These are phyloP conservation scores for Rhinogobio ventralis DNA, from an alignment of 2,797 vertebrate species.

Conservation along the genomic window DNA sequence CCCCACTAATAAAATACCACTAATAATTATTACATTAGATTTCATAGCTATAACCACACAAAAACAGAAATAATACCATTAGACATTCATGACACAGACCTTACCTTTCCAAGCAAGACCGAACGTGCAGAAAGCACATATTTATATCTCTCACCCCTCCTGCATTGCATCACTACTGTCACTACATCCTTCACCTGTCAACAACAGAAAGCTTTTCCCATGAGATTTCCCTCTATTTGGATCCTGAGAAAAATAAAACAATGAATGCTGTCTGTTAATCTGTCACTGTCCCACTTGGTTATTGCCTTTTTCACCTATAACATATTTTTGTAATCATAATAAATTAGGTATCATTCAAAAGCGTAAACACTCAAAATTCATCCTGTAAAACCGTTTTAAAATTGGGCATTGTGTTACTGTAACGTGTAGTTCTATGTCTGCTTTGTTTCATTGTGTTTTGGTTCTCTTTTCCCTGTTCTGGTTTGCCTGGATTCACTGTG, in stretches of 20 bases:
- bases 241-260: neutral
- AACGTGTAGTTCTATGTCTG: neutral
- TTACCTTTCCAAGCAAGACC: neutral
- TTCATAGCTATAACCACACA: neutral
- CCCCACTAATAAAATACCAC: neutral
- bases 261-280: neutral
- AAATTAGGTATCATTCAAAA: neutral
- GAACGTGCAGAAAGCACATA: neutral
- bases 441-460: neutral
- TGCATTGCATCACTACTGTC: neutral
- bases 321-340: neutral
- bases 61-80: neutral
- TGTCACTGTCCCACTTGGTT: neutral
- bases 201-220: neutral
- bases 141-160: slow-evolving; percentile 4
- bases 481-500: neutral
- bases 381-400: neutral
- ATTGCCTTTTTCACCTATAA: neutral
- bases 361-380: neutral
- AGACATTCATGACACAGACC: neutral
- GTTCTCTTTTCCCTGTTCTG: neutral
- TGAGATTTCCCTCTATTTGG: neutral
- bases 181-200: neutral
- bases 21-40: neutral
- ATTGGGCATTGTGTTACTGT: too few relatives aligned